phyloP scores from a whole-genome alignment of 1,140 invertebrate genomes.

The Phthorimaea operculella region DNA sequence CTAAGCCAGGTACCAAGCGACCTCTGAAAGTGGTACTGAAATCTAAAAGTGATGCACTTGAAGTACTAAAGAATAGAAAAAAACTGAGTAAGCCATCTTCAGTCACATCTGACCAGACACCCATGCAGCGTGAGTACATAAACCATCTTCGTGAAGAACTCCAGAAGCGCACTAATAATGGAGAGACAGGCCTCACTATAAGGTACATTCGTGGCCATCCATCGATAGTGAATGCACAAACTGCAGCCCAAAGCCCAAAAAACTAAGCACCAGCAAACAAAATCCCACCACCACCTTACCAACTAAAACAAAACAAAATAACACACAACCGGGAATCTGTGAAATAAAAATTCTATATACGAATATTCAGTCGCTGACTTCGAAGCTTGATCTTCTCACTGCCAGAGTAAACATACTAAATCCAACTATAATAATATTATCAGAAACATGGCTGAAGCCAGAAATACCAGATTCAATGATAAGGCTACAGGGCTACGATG shows the following conservation, averaged over 20 bases:
- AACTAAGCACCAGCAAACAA: no score
- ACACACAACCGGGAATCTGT: neutral
- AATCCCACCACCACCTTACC: slow-evolving; percentile 7
- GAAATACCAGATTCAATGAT: no score
- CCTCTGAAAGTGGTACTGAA: slow-evolving; percentile 10
- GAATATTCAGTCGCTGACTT: no score
- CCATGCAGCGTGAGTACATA: slow-evolving; percentile 16
- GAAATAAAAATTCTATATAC: no score
- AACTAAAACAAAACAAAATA: neutral
- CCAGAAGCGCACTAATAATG: slow-evolving; percentile 12
- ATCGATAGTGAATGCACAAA: no score
- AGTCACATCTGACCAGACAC: slow-evolving; percentile 12
- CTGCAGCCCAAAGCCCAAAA: no score
- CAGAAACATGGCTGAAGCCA: no score
- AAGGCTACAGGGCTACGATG: no score
- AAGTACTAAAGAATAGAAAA: slow-evolving; percentile 7
- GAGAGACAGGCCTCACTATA: slow-evolving; percentile 17
- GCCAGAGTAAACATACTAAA: no score
- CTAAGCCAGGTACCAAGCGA: slow-evolving; percentile 12
- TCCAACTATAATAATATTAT: no score
- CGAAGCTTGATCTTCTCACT: no score
- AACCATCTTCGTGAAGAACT: slow-evolving; percentile 18
- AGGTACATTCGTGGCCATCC: no score
- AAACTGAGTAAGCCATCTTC: slow-evolving; percentile 5
- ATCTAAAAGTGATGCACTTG: slow-evolving; percentile 4